phyloP scores from a whole-genome alignment of 2,113 vertebrate species.

The Ceyx melanurus region DNA sequence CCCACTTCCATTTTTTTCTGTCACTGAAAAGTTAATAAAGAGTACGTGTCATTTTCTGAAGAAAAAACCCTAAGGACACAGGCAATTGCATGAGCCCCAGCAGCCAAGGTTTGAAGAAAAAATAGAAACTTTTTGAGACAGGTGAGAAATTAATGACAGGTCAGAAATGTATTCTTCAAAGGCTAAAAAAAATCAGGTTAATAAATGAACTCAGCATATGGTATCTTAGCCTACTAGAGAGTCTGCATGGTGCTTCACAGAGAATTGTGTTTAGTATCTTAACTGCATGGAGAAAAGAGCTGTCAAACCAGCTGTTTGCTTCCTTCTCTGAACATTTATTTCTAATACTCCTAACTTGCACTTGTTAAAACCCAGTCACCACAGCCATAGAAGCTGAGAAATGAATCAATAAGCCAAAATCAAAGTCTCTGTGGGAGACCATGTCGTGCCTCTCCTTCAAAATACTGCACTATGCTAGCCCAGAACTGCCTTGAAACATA shows the following conservation, averaged over 20 bases:
- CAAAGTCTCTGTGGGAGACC: background rate
- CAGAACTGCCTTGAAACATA: background rate
- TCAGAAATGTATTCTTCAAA: background rate
- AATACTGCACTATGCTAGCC: background rate
- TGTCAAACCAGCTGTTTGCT: background rate
- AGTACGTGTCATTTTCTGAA: background rate
- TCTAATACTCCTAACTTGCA: background rate
- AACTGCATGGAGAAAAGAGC: background rate
- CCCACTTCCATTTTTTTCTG: background rate
- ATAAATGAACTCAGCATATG: background rate
- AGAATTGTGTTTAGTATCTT: background rate
- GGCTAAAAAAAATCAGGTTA: background rate
- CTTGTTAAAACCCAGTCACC: background rate
- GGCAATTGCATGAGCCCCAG: background rate
- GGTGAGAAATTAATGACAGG: background rate
- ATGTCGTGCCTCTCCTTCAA: background rate
- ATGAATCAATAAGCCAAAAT: background rate
- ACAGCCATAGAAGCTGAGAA: background rate
- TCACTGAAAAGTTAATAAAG: background rate
- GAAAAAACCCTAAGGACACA: background rate
- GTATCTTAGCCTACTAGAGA: background rate
- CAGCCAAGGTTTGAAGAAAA: background rate
- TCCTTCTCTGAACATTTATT: background rate
- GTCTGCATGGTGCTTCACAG: background rate
- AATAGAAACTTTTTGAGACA: background rate